A percentile compares a stretch with the other conserved stretches of the same genome.
Conservation (phyloP, 2,113 vertebrate species). For the Hylia prasina region DNA sequence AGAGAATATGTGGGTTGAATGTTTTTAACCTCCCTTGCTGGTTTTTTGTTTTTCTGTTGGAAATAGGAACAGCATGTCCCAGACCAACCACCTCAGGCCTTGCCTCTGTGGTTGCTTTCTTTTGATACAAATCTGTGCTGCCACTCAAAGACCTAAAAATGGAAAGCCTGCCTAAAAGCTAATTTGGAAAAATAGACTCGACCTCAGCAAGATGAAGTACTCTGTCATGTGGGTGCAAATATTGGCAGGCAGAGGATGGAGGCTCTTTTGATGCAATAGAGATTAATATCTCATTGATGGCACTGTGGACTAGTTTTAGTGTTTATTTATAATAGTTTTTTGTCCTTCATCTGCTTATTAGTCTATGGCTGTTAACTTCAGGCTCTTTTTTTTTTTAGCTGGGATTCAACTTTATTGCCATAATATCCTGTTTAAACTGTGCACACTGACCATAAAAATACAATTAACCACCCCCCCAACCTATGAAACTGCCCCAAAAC, state of each 20-base stretch:
- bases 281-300: not conserved
- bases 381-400: not conserved
- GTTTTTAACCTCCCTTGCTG: not conserved
- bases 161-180: conserved; percentile 23
- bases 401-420: not conserved
- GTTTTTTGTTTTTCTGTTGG: not conserved
- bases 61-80: not conserved
- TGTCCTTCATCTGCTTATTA: not conserved
- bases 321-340: not conserved
- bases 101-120: not conserved
- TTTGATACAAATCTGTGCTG: conserved; percentile 18
- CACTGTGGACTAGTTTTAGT: not conserved
- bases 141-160: conserved; percentile 26
- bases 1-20: not conserved
- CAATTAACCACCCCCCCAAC: not conserved
- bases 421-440: not conserved
- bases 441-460: not conserved
- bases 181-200: not conserved
- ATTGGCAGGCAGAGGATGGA: conserved; percentile 3
- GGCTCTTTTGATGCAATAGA: not conserved
- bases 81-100: not conserved
- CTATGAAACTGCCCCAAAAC: not conserved
- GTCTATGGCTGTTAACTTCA: not conserved
- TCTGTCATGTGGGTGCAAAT: not conserved
- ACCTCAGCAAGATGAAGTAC: not conserved